phyloP scores from a whole-genome alignment of 1,140 invertebrate genomes.

The Gryllus bimaculatus region DNA sequence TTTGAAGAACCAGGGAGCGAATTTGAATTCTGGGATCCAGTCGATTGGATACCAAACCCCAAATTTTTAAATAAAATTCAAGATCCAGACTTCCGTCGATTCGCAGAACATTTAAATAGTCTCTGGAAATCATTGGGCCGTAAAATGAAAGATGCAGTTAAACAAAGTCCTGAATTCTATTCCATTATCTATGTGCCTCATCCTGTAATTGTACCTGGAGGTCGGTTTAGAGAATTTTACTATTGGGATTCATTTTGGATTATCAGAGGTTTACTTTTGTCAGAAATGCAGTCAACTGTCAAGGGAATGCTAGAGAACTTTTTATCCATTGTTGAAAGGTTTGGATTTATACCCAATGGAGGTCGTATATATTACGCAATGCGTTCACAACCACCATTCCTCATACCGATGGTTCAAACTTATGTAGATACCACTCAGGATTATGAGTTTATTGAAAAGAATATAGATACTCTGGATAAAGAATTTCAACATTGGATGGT shows the following conservation, averaged over 20 bases:
- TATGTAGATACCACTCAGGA: conserved; percentile 67
- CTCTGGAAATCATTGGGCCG: conserved; percentile 67
- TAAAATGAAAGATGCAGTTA: conserved; percentile 53
- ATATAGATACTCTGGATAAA: conserved; percentile 63
- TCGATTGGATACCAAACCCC: conserved; percentile 56
- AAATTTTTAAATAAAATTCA: conserved; percentile 48
- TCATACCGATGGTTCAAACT: conserved; percentile 70
- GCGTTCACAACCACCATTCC: conserved; percentile 70
- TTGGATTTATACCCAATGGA: conserved; percentile 70
- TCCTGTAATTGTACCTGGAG: conserved; percentile 77
- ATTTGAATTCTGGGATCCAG: conserved; percentile 44
- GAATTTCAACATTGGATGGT: conserved; percentile 75
- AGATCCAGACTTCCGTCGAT: conserved; percentile 50
- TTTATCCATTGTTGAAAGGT: conserved; percentile 51
- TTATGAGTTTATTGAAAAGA: conserved; percentile 52
- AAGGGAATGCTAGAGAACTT: conserved; percentile 72
- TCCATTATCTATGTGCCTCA: conserved; percentile 69
- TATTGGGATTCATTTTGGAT: conserved; percentile 91
- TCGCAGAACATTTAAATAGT: conserved; percentile 46
- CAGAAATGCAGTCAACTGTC: conserved; percentile 65
- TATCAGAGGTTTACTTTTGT: conserved; percentile 65
- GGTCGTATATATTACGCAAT: conserved; percentile 64
- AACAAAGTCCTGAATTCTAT: conserved; percentile 46
- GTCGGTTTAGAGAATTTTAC: conserved; percentile 76
- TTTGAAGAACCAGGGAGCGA: conserved; percentile 47